These are phyloP conservation scores for Pachypeltis micranthus DNA, from an alignment of 1,140 invertebrate species.

Conservation along the genomic window DNA sequence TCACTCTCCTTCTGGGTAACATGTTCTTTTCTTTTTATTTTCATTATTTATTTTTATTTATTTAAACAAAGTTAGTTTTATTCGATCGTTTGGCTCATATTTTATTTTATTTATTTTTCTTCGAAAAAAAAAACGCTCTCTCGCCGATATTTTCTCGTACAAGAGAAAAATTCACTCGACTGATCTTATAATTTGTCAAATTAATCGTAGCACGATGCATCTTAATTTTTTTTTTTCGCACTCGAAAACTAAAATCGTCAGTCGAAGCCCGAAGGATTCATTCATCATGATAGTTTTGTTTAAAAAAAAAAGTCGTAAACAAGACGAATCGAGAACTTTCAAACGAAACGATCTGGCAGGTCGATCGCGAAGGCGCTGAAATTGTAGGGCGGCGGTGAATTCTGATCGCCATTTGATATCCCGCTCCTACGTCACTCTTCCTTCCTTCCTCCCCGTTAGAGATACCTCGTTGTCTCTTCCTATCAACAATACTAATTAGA, in stretches of 20 bases:
- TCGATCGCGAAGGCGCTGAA: too few relatives aligned
- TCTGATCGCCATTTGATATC: neutral
- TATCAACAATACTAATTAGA: neutral
- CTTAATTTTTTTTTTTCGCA: neutral
- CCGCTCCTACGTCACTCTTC: neutral
- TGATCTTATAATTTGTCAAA: neutral
- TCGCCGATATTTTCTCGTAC: too few relatives aligned
- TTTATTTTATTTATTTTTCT: too few relatives aligned
- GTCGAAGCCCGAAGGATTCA: neutral
- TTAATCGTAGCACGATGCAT: too few relatives aligned
- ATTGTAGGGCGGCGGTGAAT: neutral
- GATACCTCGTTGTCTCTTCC: neutral
- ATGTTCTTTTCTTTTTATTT: slow-evolving; percentile 8
- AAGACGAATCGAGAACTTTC: neutral
- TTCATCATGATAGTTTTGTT: neutral
- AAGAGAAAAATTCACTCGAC: too few relatives aligned
- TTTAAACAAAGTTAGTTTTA: too few relatives aligned
- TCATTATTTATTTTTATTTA: slow-evolving; percentile 12
- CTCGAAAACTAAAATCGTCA: neutral
- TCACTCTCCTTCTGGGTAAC: neutral
- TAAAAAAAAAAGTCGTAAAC: slow-evolving; percentile 1
- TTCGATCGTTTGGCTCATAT: neutral
- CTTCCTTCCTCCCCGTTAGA: too few relatives aligned
- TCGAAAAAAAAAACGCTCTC: too few relatives aligned
- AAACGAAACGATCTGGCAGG: slow-evolving; percentile 16